Evolutionary conservation across 2,888 invertebrate genomes (phyloP), one percentile per base, ranked within the genome.

Genomic region (Plebejus argus): DNA sequence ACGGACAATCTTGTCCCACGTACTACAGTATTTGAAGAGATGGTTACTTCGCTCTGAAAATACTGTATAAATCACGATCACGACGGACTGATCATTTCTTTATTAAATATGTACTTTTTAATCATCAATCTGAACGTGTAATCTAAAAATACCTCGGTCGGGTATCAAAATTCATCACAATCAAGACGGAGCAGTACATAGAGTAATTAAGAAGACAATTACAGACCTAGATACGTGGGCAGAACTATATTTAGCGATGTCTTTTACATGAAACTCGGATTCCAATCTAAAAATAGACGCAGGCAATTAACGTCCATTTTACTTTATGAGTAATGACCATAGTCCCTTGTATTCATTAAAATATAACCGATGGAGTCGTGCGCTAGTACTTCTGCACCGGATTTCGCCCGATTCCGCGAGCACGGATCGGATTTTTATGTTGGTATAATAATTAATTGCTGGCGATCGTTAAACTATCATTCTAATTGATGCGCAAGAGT

Each of bases 211-310:
- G 20, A 77, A 79, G n/a, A 79, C 84, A 86, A 87, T 87, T 86
- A 85, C 81, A 82, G 77, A 74, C 15, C 45, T 20, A 77, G 81
- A 86, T 82, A 79, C 85, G 88, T 88, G 82, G 88, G 87, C 56
- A 49, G 81, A 20, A 70, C 82, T 88, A 88, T 86, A 81, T 83
- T 82, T 88, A 87, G 85, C 82, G 83, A 82, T 83, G 83, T 80
- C 72, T 77, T 77, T 77, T 72, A 77, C 77, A 39, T 18, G 56
- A 72, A 71, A 72, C 72, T 72, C 18, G 33, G 28, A 77, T 72
- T 80, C 81, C 79, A 35, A 53, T 49, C 58, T 45, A 76, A 61
- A 76, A 76, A 78, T 72, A 72, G 10, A 28, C 20, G 53, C 76
- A 76, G 58, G 33, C 76, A 39, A 77, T 77, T 77, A 72, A 71